These are phyloP conservation scores for Acromyrmex charruanus DNA, from an alignment of 1,140 invertebrate species.

Conservation along the genomic window DNA sequence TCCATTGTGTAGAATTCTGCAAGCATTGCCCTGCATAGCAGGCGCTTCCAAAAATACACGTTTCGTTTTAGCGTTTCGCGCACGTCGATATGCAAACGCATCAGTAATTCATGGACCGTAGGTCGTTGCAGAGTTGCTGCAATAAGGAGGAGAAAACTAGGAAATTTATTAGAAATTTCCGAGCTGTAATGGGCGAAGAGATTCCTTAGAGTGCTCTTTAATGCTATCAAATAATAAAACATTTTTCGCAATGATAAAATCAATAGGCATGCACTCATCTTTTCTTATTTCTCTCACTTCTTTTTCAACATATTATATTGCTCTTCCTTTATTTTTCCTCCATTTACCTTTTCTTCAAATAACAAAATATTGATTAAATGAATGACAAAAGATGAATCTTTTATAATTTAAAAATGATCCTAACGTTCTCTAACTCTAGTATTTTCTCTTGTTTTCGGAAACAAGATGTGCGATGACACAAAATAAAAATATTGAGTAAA, in stretches of 20 bases:
- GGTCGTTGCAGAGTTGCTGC: constrained; percentile 9
- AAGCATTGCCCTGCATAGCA: constrained; percentile 18
- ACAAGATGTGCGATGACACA: not conserved
- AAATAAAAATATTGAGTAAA: constrained; percentile 32
- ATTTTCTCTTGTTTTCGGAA: constrained; percentile 49
- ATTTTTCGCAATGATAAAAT: constrained; percentile 5
- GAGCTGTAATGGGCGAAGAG: constrained; percentile 29
- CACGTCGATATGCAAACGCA: constrained; percentile 57
- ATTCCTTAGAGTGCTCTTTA: constrained; percentile 30
- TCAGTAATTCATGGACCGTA: constrained; percentile 52
- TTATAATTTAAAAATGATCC: not conserved
- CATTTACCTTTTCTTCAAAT: not conserved
- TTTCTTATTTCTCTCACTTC: not conserved
- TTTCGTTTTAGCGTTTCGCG: constrained; percentile 41
- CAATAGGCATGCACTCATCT: constrained; percentile 1
- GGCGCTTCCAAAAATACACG: constrained; percentile 57
- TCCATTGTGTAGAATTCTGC: constrained; percentile 42
- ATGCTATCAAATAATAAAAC: constrained; percentile 50
- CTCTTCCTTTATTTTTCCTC: not conserved
- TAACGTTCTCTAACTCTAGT: not conserved
- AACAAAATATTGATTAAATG: not conserved
- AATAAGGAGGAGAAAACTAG: constrained; percentile 28
- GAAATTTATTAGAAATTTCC: constrained; percentile 59
- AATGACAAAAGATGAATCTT: not conserved
- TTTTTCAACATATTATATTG: not conserved